phyloP scores from a whole-genome alignment of 2,797 vertebrate species.

The Acanthurus tractus region DNA sequence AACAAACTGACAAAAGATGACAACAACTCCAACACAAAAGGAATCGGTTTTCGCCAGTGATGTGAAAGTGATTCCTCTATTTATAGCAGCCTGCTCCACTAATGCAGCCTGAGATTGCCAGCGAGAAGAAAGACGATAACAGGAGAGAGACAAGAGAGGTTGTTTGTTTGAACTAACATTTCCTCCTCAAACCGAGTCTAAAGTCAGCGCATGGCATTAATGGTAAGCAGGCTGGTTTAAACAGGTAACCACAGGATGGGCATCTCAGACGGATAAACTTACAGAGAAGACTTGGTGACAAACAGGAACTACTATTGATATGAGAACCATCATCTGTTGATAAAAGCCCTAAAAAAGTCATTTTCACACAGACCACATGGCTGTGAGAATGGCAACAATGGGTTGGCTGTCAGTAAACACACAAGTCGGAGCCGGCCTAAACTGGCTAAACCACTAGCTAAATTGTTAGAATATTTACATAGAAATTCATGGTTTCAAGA shows the following conservation, averaged over 20 bases:
- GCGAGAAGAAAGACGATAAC: constrained; percentile 1
- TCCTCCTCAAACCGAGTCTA: neutral
- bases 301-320: no score
- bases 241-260: neutral
- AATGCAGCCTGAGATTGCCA: constrained; percentile 24
- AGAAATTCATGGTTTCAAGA: no score
- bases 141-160: constrained; percentile 4
- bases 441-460: no score
- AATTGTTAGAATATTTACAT: no score
- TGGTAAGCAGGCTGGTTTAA: neutral
- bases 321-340: no score
- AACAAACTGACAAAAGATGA: constrained; percentile 18
- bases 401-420: no score
- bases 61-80: constrained; percentile 54
- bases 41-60: neutral
- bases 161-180: constrained; percentile 24
- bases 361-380: no score
- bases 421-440: no score
- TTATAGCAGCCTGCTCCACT: constrained; percentile 45
- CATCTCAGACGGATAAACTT: neutral
- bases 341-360: no score
- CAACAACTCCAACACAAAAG: constrained; percentile 11
- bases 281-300: no score
- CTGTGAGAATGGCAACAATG: no score
- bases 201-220: neutral